Conservation (phyloP, 2,797 vertebrate genomes). For the Lagodon rhomboides region DNA sequence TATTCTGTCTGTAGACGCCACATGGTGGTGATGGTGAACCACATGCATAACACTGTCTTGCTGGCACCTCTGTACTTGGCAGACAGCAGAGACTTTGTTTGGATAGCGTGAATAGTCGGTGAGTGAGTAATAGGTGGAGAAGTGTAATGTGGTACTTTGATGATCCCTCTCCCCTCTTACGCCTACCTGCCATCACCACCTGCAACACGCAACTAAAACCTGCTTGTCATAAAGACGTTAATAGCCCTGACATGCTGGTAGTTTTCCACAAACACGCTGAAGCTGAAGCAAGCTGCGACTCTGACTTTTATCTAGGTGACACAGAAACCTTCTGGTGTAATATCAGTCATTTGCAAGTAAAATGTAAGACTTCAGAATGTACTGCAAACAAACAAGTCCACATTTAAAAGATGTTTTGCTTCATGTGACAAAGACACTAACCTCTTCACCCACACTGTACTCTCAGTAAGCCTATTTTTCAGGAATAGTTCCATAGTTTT, state of each 20-base stretch:
- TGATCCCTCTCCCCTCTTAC: background rate
- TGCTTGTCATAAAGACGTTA: slow-evolving; percentile 16
- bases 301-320: background rate
- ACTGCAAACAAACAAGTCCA: no score
- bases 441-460: no score
- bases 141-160: background rate
- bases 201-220: slow-evolving; percentile 28
- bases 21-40: no score
- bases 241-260: slow-evolving; percentile 9
- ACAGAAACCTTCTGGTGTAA: background rate
- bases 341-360: background rate
- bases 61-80: no score
- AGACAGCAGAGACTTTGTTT: background rate
- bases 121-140: slow-evolving; percentile 8
- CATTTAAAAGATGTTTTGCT: no score
- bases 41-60: no score
- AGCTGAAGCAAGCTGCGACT: background rate
- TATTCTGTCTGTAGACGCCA: no score
- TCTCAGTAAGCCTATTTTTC: no score
- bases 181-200: background rate
- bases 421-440: no score
- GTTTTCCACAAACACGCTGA: slow-evolving; percentile 32
- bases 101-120: background rate
- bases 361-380: background rate
- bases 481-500: no score